Base-by-base conservation (phyloP, 2,797 vertebrate species). In the Manis javanica region DNA sequence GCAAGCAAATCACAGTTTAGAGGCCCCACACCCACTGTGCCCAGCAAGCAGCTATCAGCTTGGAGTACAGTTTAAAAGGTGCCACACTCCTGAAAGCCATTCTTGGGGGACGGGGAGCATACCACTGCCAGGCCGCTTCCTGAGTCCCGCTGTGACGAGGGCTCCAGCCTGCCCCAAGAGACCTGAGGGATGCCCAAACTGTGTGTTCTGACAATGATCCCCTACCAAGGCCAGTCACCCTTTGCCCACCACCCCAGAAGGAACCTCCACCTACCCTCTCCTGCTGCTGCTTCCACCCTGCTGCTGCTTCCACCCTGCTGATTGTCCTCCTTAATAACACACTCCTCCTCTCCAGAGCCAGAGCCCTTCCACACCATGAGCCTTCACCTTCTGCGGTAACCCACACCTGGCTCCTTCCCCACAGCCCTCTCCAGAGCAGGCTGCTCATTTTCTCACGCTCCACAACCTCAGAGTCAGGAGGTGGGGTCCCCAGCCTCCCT, bases 381-480 rank as follows among this genome's bases (percentile, higher is more conserved):
- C 59, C 23, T 46, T 94, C 9, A 34, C 74, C 90, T 84, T 66
- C 81, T 8, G 11, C 82, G 42, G 66, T 55, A 63, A 72, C 21
- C 19, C 49, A 85, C 83, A 81, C 64, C 63, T 59, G 91, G 51
- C 68, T 75, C 51, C 55, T 78, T 68, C 89, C 78, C 49, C 68
- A 64, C 51, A 42, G 64, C 61, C 21, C 16, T n/a, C 37, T 42
- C 61, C 3, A 2, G 10, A 0, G 3, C 71, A 72, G 16, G 75
- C 57, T 87, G 91, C 51, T 92, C n/a, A 7, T 59, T 57, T 96
- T 92, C 88, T 90, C 95, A 82, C 53, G 34, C 13, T 64, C 61
- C 21, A 37, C 15, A 74, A 89, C n/a, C 64, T 82, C 66, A 81
- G 61, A 64, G 49, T 75, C 78, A 82, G 61, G 61, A 77, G 78